These are phyloP conservation scores for Cervus canadensis DNA, from an alignment of 2,113 vertebrate genomes.

Conservation along the genomic window DNA sequence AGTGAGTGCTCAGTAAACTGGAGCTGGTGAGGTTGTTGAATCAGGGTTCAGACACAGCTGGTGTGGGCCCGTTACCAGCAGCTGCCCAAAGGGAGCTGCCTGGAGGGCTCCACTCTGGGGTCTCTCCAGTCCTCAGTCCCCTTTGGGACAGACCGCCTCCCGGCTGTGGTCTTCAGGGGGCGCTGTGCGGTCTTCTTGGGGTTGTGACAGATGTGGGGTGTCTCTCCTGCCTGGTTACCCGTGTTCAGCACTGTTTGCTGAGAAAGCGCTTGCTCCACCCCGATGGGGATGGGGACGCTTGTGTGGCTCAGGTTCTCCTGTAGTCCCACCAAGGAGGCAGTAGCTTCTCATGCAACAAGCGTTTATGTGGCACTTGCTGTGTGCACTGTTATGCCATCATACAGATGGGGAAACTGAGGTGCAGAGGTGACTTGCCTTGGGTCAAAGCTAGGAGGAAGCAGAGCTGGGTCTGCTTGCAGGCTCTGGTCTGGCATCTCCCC, in stretches of 20 bases:
- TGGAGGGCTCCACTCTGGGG: background rate
- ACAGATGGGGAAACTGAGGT: background rate
- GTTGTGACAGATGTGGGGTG: background rate
- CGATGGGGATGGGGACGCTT: background rate
- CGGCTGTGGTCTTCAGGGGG: fast-evolving
- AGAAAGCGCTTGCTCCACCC: fast-evolving
- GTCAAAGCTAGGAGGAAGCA: background rate
- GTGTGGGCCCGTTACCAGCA: background rate
- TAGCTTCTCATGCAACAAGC: fast-evolving
- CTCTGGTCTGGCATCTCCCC: background rate
- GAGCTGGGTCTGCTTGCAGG: background rate
- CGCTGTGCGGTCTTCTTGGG: fast-evolving
- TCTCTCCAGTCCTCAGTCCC: background rate
- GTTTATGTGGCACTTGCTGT: background rate
- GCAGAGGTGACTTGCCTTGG: background rate
- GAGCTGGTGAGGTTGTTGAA: fast-evolving
- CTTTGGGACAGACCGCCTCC: too few species aligned
- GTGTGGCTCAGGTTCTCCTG: background rate
- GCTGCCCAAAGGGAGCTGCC: background rate
- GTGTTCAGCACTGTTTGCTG: background rate
- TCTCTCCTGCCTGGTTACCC: too few species aligned
- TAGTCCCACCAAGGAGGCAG: fast-evolving
- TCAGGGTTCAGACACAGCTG: background rate
- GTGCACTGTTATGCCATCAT: fast-evolving
- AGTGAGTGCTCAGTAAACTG: fast-evolving